Conservation (phyloP, 2,888 invertebrate genomes). For the Pardosa pseudoannulata region DNA sequence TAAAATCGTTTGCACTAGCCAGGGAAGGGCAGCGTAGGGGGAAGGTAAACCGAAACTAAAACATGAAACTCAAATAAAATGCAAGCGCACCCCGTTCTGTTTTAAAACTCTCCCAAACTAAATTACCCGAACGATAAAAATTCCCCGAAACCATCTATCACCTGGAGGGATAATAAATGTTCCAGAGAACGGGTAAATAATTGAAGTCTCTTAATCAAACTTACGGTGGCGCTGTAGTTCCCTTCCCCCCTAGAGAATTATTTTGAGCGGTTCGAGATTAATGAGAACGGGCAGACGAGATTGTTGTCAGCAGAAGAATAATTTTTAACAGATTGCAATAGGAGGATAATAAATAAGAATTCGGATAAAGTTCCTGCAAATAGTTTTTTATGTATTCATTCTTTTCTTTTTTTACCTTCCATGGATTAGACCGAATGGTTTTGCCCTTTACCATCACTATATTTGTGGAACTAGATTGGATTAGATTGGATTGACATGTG, state of each 20-base stretch:
- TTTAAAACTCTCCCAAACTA: constrained; percentile 3
- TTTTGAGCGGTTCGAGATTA: constrained; percentile 60
- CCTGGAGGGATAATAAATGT: constrained; percentile 53
- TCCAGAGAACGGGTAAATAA: constrained; percentile 50
- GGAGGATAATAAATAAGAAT: constrained; percentile 4
- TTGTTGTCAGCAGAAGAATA: constrained; percentile 47
- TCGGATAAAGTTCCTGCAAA: not conserved
- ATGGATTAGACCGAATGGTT: no score
- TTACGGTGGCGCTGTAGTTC: not conserved
- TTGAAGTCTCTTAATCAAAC: constrained; percentile 68
- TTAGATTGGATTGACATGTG: no score
- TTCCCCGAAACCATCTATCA: constrained; percentile 39
- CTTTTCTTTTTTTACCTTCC: no score
- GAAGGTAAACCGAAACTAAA: constrained; percentile 4
- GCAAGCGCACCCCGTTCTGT: not conserved
- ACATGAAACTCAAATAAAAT: not conserved
- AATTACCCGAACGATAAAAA: constrained; percentile 17
- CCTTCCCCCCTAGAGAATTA: constrained; percentile 36
- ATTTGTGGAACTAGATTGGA: no score
- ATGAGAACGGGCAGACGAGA: constrained; percentile 41
- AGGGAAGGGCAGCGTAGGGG: no score
- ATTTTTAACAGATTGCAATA: constrained; percentile 58
- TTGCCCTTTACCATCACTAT: no score
- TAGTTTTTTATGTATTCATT: not conserved
- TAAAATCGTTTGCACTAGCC: not conserved